Evolutionary conservation across 2,113 vertebrate genomes (phyloP).

Genomic region (Mormyrus iriodes): DNA sequence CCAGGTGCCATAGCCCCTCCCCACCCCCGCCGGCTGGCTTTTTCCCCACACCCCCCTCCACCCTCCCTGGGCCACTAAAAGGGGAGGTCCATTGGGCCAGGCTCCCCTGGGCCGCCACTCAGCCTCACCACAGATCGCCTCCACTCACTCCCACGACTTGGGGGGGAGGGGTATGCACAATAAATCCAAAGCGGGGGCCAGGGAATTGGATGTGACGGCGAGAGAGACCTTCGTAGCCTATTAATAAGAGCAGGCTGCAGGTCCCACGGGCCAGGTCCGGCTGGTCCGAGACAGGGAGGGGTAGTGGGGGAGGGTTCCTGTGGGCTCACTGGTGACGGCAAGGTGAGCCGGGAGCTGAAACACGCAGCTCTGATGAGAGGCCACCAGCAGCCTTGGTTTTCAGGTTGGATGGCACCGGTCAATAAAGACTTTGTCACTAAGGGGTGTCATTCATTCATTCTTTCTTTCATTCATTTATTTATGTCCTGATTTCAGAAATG

Average conservation of each 20-base stretch:
- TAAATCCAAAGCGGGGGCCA: slow-evolving; percentile 44
- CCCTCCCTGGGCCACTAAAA: slow-evolving; percentile 66
- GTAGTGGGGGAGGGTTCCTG: neutral
- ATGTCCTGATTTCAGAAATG: neutral
- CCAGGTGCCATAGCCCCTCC: slow-evolving; percentile 71
- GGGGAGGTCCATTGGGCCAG: slow-evolving; percentile 73
- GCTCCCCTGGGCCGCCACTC: slow-evolving; percentile 79
- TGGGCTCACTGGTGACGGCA: neutral
- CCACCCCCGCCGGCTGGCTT: slow-evolving; percentile 71
- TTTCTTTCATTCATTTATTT: neutral
- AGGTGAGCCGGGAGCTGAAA: neutral
- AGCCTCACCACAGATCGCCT: slow-evolving; percentile 66
- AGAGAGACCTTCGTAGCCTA: neutral
- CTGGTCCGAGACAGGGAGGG: neutral
- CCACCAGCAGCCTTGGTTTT: neutral
- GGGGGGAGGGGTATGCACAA: neutral
- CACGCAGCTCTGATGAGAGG: neutral
- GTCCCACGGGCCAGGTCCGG: neutral
- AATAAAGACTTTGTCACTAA: neutral
- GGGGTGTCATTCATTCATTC: neutral
- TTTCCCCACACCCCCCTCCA: slow-evolving; percentile 74
- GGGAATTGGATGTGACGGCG: slow-evolving; percentile 28
- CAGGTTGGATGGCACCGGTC: neutral
- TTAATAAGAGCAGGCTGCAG: neutral
- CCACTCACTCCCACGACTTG: slow-evolving; percentile 70